Evolutionary conservation across 1,140 invertebrate species (phyloP), one percentile per base, ranked within the genome.

Genomic region (Diabrotica undecimpunctata): DNA sequence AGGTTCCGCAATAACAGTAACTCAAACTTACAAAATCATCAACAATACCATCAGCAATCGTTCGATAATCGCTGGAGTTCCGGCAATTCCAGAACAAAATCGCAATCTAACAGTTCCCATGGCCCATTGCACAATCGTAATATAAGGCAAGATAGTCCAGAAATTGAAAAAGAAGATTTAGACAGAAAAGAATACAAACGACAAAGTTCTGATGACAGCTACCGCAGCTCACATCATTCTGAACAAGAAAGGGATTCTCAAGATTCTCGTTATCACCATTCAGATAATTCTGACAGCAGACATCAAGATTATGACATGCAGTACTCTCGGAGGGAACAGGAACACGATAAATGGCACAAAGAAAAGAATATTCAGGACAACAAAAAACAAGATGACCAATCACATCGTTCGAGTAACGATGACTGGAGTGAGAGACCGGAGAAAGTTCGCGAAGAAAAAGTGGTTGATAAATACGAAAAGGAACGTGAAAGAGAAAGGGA

Each of bases 1-100:
- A 83, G 93, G 52, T 94, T 96, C 79, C 51, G 70, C 3, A 75
- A 74, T 57, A 72, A 72, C 63, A 62, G 64, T 38, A 69, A 61
- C 63, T 61, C 61, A 51, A 70, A 69, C 54, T 55, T 58, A 38
- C 69, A 68, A 51, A 57, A 50, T 52, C 55, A 53, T 25, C 66
- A 59, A 46, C 58, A 54, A 37, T 54, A 55, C n/a, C 51, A 61
- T 25, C 61, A 66, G 14, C 65, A 61, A 52, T 54, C 41, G 25
- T 73, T 70, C 14, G 71, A 75, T 54, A 61, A 60, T 54, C 61
- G 70, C 35, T 58, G 62, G 54, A 11, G 35, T 8, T 54, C 61
- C 25, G 46, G 46, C 13, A 51, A 52, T n/a, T 53, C 39, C 6
- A 9, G 12, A n/a, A n/a, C 51, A 14, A 62, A 62, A 62, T 52